These are phyloP conservation scores for Mesorhabditis sp. DNA, from an alignment of 2,888 invertebrate species.

Conservation along the genomic window DNA sequence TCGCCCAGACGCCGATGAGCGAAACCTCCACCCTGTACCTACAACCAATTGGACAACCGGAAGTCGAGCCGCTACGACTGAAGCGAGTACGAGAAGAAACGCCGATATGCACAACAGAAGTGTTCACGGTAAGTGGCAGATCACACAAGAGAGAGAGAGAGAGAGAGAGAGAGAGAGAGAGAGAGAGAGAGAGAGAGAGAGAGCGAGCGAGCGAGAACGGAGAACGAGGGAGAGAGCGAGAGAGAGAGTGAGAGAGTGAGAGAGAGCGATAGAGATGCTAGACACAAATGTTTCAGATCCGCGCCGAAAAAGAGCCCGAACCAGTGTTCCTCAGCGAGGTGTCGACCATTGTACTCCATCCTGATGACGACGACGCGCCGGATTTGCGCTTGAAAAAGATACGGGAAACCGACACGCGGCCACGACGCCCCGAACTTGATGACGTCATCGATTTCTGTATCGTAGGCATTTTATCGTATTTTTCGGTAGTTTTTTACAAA, in stretches of 20 bases:
- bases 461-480: too few species aligned
- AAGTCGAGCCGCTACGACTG: background rate
- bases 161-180: constrained; percentile 22
- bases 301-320: background rate
- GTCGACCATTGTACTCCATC: background rate
- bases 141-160: constrained; percentile 10
- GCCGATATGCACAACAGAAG: background rate
- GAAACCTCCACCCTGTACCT: background rate
- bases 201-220: too few species aligned
- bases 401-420: too few species aligned
- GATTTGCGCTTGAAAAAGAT: background rate
- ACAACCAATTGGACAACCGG: background rate
- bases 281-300: constrained; percentile 14
- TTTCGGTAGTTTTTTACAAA: too few species aligned
- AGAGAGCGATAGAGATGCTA: constrained; percentile 1
- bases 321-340: background rate
- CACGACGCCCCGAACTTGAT: too few species aligned
- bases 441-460: too few species aligned
- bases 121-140: too few species aligned
- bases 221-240: too few species aligned
- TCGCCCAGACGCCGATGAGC: background rate
- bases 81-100: background rate
- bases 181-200: constrained; percentile 18
- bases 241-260: constrained; percentile 15
- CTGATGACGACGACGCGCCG: background rate